Base-by-base conservation (phyloP, 2,888 invertebrate species). In the Alloplasta piceator region DNA sequence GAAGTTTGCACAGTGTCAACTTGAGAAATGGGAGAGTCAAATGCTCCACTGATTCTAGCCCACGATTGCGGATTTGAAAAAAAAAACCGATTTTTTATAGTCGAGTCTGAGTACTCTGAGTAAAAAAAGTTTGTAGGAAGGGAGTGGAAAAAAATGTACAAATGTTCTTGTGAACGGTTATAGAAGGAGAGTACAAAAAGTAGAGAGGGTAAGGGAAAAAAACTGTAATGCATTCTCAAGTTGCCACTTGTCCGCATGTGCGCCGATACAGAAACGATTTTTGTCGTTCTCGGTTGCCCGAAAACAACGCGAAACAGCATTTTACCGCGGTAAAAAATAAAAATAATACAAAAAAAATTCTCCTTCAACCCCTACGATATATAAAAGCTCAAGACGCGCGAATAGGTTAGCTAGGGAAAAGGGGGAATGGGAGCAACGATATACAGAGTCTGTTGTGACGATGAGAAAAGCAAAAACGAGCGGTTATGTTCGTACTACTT, bases 141-240 rank as follows among this genome's bases (percentile, higher is more conserved):
- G 16, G 52, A 6, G 52, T 5, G 4, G 52, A 7, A 6, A 26
- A 26, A 26, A 26, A 26, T 26, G 26, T 26, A 26, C 26, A 52
- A 52, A 12, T 52, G 52, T 7, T 12, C 52, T 52, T 14, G 50
- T 12, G 12, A 50, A 50, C 26, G 26, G 26, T 6, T 52, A 52
- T n/a, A 52, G 48, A 52, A 52, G 52, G 52, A n/a, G 14, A 52
- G 6, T 26, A 26, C 26, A 26, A 1, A 26, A 26, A 26, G 26
- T n/a, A 6, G 71, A 56, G 63, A 80, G 76, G 68, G 52, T 60
- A 76, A 75, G 70, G 73, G 76, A 58, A 85, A 88, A 88, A 89
- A 90, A 89, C 87, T 88, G 88, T 89, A 90, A 90, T 91, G 89
- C 86, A 86, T 89, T 89, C 89, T 89, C 84, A 87, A 88, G 87